phyloP scores from a whole-genome alignment of 1,140 invertebrate species.

The Musca domestica region DNA sequence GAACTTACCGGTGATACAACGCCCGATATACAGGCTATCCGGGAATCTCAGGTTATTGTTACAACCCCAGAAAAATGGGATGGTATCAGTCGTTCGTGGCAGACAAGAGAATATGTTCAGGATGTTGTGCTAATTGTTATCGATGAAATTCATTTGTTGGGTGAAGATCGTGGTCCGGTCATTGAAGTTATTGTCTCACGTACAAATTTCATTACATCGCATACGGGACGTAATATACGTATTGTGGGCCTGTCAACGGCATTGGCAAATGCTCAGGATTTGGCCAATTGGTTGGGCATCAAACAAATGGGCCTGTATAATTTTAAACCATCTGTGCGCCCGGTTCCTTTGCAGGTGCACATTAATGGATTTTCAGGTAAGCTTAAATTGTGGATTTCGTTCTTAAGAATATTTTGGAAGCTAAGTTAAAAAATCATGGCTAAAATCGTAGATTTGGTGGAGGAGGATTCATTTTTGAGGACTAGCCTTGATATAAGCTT shows the following conservation, averaged over 20 bases:
- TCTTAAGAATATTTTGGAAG: too few species aligned
- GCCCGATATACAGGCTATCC: slow-evolving; percentile 86
- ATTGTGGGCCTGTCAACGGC: slow-evolving; percentile 97
- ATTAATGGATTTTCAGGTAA: slow-evolving; percentile 74
- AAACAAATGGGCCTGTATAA: slow-evolving; percentile 91
- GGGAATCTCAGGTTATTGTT: slow-evolving; percentile 86
- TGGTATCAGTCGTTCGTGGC: slow-evolving; percentile 96
- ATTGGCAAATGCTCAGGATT: slow-evolving; percentile 93
- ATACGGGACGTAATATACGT: slow-evolving; percentile 75
- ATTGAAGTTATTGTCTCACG: slow-evolving; percentile 82
- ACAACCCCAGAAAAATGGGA: slow-evolving; percentile 99
- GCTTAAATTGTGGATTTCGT: slow-evolving; percentile 75
- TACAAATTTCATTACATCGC: slow-evolving; percentile 89
- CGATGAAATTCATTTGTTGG: slow-evolving; percentile 97
- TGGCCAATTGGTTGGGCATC: slow-evolving; percentile 96
- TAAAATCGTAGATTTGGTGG: too few species aligned
- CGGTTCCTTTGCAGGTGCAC: slow-evolving; percentile 95
- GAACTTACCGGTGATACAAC: slow-evolving; percentile 97
- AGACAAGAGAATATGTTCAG: slow-evolving; percentile 91
- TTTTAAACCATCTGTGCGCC: slow-evolving; percentile 94
- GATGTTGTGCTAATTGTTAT: slow-evolving; percentile 93
- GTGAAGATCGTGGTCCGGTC: slow-evolving; percentile 82
- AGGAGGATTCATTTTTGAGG: too few species aligned
- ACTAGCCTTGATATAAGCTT: too few species aligned
- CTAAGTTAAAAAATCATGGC: too few species aligned